phyloP scores from a whole-genome alignment of 2,113 vertebrate species.

The Indri indri region DNA sequence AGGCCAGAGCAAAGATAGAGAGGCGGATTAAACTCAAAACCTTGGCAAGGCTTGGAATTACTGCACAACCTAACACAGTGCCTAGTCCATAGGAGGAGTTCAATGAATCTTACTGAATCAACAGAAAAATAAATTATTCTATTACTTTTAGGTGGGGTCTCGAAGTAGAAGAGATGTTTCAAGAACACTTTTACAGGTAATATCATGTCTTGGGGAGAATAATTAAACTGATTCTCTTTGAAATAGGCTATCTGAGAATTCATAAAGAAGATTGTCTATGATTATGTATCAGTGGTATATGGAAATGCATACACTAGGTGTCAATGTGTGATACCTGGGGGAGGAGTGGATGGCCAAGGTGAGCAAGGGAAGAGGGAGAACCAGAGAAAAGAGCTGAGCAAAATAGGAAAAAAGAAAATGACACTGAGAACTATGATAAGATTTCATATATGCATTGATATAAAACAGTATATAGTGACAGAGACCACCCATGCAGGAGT shows the following conservation, averaged over 20 bases:
- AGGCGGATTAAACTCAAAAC: background rate
- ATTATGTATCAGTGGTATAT: background rate
- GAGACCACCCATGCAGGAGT: background rate
- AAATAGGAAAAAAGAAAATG: background rate
- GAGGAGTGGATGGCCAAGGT: background rate
- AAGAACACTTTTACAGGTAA: background rate
- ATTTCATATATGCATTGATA: background rate
- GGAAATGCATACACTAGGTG: background rate
- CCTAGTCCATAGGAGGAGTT: background rate
- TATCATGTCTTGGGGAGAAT: background rate
- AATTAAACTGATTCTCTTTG: background rate
- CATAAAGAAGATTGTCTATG: background rate
- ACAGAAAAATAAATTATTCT: background rate
- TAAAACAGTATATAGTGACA: background rate
- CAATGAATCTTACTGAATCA: background rate
- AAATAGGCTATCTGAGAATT: background rate
- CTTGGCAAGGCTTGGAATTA: background rate
- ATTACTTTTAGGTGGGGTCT: background rate
- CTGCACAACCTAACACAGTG: background rate
- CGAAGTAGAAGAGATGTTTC: background rate
- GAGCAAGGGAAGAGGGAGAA: background rate
- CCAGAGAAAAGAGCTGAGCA: background rate
- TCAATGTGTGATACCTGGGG: background rate
- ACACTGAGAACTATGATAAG: background rate
- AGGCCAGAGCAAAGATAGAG: background rate